phyloP scores from a whole-genome alignment of 2,888 invertebrate genomes.

The Rhorus exstirpatorius region DNA sequence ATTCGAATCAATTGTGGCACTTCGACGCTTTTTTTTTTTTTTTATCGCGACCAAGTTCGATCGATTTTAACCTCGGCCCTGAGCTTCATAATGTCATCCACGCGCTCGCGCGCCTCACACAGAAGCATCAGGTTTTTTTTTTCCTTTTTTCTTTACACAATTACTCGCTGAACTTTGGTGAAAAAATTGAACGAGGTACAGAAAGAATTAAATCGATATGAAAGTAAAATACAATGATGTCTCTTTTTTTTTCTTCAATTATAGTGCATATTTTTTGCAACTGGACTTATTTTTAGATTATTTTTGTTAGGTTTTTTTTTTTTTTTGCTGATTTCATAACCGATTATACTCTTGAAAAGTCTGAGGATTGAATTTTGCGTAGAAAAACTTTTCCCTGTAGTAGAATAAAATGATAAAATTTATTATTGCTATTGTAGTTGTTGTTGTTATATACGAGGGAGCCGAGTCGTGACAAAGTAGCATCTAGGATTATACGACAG shows the following conservation, averaged over 20 bases:
- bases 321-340: no score
- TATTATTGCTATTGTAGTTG: no score
- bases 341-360: no score
- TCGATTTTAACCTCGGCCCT: slow-evolving; percentile 63
- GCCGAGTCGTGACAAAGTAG: not conserved
- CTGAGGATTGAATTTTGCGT: no score
- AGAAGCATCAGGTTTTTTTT: slow-evolving; percentile 38
- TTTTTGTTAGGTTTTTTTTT: no score
- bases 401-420: no score
- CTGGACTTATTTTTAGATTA: not conserved
- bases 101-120: slow-evolving; percentile 31
- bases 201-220: slow-evolving; percentile 29
- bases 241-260: not conserved
- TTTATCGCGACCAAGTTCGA: slow-evolving; percentile 40
- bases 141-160: slow-evolving; percentile 48
- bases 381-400: no score
- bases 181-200: slow-evolving; percentile 31
- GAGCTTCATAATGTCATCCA: not conserved
- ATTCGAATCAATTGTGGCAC: slow-evolving; percentile 3
- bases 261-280: not conserved
- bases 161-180: slow-evolving; percentile 25
- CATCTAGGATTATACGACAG: not conserved
- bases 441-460: no score
- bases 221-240: not conserved
- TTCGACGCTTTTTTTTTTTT: slow-evolving; percentile 31